Evolutionary conservation across 2,797 vertebrate genomes (phyloP).

Genomic region (Halcyon badia): DNA sequence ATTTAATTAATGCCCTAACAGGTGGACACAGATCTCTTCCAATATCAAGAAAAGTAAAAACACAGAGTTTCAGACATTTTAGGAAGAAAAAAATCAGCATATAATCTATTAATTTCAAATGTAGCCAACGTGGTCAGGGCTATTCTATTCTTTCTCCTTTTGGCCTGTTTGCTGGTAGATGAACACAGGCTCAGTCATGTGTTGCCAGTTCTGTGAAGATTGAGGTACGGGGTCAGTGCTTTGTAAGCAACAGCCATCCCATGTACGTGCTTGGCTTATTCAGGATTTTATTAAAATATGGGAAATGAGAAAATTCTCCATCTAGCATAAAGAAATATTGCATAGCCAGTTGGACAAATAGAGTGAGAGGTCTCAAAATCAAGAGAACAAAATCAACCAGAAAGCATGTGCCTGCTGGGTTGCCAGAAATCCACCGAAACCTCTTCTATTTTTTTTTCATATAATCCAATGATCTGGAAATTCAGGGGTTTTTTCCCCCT

Average conservation of each 20-base stretch:
- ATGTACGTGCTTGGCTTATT: neutral
- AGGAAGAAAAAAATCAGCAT: neutral
- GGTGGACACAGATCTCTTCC: neutral
- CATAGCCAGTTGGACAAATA: neutral
- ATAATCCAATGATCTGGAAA: neutral
- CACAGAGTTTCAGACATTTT: neutral
- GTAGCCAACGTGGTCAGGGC: neutral
- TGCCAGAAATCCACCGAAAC: neutral
- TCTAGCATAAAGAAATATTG: neutral
- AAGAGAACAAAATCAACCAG: neutral
- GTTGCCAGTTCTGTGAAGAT: neutral
- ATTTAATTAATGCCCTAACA: conserved; percentile 5
- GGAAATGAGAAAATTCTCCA: neutral
- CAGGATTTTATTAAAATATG: neutral
- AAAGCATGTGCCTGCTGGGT: neutral
- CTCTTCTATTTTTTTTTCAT: neutral
- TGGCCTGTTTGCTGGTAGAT: neutral
- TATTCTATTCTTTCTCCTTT: conserved; percentile 30
- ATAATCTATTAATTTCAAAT: conserved; percentile 7
- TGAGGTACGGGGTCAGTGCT: neutral
- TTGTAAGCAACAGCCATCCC: neutral
- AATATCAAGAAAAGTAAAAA: neutral
- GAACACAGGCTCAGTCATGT: neutral
- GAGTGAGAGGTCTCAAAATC: neutral
- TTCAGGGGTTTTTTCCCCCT: neutral